Conservation (phyloP, 2,113 vertebrate genomes). For the Tursiops truncatus region DNA sequence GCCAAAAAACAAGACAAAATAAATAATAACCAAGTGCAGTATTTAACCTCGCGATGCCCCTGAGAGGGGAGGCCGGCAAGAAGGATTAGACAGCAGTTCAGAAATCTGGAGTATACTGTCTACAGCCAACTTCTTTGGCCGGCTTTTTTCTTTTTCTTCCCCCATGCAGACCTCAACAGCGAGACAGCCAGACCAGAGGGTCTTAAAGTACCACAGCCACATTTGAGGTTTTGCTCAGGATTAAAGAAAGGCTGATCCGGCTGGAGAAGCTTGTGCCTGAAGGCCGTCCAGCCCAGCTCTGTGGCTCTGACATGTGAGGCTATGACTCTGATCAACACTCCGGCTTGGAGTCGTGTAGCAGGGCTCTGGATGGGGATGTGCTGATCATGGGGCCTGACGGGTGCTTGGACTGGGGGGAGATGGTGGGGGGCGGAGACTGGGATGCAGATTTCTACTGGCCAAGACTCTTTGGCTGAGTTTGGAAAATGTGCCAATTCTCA, state of each 20-base stretch:
- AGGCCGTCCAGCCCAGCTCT: not conserved
- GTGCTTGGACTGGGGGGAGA: not conserved
- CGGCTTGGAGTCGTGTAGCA: not conserved
- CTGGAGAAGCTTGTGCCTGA: not conserved
- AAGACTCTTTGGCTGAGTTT: not conserved
- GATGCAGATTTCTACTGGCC: not conserved
- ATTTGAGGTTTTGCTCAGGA: not conserved
- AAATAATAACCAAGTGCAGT: not conserved
- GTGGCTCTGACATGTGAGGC: rapidly evolving
- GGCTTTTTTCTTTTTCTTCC: no score
- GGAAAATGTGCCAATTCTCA: not conserved
- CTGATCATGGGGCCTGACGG: not conserved
- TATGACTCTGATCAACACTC: not conserved
- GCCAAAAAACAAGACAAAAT: not conserved
- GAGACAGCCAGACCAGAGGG: not conserved
- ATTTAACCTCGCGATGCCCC: not conserved
- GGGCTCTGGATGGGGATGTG: no score
- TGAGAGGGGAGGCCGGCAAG: not conserved
- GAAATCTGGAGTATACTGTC: not conserved
- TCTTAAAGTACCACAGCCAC: not conserved
- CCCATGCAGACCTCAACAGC: not conserved
- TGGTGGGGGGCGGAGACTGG: rapidly evolving
- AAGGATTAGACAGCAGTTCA: not conserved
- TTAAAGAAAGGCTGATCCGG: not conserved
- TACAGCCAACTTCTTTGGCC: not conserved